A percentile compares a stretch with the other conserved stretches of the same genome.
Conservation (phyloP, 2,113 vertebrate species). For the Struthio camelus region DNA sequence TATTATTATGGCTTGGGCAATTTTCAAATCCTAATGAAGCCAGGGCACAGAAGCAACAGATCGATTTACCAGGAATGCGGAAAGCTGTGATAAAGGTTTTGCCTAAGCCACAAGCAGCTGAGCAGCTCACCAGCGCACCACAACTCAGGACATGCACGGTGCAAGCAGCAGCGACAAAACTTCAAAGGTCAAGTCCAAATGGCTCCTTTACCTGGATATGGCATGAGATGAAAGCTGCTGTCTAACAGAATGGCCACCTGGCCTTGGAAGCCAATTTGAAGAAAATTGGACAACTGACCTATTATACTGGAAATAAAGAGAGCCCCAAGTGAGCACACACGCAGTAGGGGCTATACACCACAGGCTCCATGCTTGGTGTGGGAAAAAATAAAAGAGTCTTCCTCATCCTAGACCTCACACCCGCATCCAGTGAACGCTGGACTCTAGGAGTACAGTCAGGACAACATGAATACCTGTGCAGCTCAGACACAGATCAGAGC, state of each 20-base stretch:
- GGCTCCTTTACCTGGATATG: background rate
- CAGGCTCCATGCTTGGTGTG: background rate
- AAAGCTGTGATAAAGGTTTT: background rate
- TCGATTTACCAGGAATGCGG: background rate
- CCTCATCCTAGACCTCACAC: background rate
- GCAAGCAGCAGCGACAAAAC: background rate
- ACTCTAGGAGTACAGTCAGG: too few relatives aligned
- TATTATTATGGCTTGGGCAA: background rate
- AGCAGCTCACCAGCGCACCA: background rate
- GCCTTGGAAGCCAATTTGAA: background rate
- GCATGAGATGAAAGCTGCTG: background rate
- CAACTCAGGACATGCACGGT: background rate
- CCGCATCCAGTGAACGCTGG: background rate
- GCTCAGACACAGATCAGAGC: background rate
- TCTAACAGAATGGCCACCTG: background rate
- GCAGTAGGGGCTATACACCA: accelerated
- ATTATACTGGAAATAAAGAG: background rate
- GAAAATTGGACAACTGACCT: background rate
- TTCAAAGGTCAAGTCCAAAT: background rate
- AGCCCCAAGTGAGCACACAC: background rate
- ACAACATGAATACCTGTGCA: background rate
- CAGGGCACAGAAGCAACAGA: background rate
- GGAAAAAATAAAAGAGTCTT: background rate
- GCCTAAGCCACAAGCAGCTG: background rate
- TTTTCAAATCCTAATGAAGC: background rate